These are phyloP conservation scores for Choristoneura rosaceana DNA, from an alignment of 2,888 invertebrate species.

Conservation along the genomic window DNA sequence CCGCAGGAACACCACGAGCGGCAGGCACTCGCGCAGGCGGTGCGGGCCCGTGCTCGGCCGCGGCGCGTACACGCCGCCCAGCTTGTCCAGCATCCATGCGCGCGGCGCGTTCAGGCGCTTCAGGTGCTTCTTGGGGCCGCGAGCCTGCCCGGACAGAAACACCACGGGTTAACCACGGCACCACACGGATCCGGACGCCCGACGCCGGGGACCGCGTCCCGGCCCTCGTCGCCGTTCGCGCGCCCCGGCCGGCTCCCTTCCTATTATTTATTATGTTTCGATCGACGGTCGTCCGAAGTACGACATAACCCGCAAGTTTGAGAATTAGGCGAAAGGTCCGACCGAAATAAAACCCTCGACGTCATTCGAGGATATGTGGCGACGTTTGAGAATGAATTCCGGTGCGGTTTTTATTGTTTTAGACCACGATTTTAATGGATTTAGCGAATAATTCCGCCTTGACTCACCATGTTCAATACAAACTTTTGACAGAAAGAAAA, in stretches of 20 bases:
- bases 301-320: conserved; percentile 1
- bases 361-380: neutral
- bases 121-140: conserved; percentile 99
- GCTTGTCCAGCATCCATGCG: conserved; percentile 99
- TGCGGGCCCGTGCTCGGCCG: conserved; percentile 99
- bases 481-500: conserved; percentile 70
- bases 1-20: conserved; percentile 97
- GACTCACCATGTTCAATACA: conserved; percentile 82
- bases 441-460: conserved; percentile 48
- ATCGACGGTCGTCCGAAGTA: neutral
- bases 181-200: too few species aligned
- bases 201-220: neutral
- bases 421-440: conserved; percentile 65
- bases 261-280: conserved; percentile 6
- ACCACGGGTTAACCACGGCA: conserved; percentile 43
- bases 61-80: conserved; percentile 99
- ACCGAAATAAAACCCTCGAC: conserved; percentile 16
- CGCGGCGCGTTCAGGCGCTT: conserved; percentile 99
- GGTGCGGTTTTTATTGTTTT: neutral
- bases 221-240: too few species aligned
- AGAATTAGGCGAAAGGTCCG: neutral
- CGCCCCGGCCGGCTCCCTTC: neutral
- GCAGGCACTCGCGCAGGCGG: conserved; percentile 98
- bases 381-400: neutral
- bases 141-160: conserved; percentile 88